A percentile compares a stretch with the other conserved stretches of the same genome.
These are phyloP conservation scores for Bombus huntii DNA, from an alignment of 1,140 invertebrate genomes.

Conservation along the genomic window DNA sequence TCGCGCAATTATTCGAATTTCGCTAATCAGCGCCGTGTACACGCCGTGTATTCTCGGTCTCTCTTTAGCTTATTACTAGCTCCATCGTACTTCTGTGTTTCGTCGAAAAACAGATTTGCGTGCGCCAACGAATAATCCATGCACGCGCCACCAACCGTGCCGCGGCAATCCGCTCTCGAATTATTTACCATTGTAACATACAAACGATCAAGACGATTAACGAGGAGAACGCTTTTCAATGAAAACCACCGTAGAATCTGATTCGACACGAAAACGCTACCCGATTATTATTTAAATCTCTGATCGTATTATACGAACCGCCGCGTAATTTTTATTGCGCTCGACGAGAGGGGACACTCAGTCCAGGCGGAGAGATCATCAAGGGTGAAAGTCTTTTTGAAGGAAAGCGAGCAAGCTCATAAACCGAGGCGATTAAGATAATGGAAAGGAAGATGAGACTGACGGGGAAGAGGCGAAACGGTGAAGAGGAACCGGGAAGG, in stretches of 20 bases:
- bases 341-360: not conserved
- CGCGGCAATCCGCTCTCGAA: not conserved
- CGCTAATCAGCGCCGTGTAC: constrained; percentile 46
- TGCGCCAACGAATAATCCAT: not conserved
- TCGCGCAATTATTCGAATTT: constrained; percentile 60
- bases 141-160: not conserved
- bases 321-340: not conserved
- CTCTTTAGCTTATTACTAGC: constrained; percentile 26
- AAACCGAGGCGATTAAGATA: constrained; percentile 45
- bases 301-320: not conserved
- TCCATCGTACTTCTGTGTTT: not conserved
- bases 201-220: constrained; percentile 11
- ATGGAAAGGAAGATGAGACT: constrained; percentile 30
- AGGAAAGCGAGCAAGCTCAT: constrained; percentile 41
- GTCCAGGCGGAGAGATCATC: not conserved
- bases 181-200: constrained; percentile 10
- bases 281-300: constrained; percentile 1
- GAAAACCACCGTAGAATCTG: not conserved
- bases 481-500: not conserved
- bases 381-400: constrained; percentile 25
- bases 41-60: not conserved
- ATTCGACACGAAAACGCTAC: not conserved
- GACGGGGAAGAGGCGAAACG: not conserved
- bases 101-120: constrained; percentile 30
- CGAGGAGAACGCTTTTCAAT: not conserved